Evolutionary conservation across 1,140 invertebrate genomes (phyloP).

Genomic region (Cepaea nemoralis): DNA sequence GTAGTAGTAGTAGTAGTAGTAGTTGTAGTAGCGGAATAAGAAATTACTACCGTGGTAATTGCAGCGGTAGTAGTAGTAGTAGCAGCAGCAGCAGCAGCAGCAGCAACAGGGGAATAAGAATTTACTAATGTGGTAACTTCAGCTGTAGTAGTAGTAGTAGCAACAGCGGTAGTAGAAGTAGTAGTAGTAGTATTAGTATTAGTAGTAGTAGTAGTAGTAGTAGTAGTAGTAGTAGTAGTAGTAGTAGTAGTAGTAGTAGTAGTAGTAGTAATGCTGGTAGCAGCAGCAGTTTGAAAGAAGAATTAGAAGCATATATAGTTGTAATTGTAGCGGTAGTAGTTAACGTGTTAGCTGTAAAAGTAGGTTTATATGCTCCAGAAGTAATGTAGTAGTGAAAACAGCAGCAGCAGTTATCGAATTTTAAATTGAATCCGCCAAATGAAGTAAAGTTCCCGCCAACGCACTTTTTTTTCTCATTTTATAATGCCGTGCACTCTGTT

Average conservation of each 20-base stretch:
- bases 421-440: no score
- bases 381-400: no score
- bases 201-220: conserved; percentile 2
- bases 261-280: neutral
- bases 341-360: no score
- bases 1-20: neutral
- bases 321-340: neutral
- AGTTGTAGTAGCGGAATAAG: neutral
- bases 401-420: no score
- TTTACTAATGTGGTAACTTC: neutral
- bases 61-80: neutral
- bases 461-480: no score
- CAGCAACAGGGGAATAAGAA: neutral
- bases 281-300: neutral
- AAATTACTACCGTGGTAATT: neutral
- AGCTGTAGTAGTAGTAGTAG: neutral
- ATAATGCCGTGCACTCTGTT: no score
- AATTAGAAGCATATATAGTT: neutral
- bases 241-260: neutral
- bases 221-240: neutral
- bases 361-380: no score
- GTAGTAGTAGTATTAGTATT: neutral
- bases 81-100: neutral
- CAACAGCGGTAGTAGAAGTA: neutral
- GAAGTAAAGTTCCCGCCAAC: no score